Evolutionary conservation across 2,888 invertebrate genomes (phyloP).

Genomic region (Myopa testacea): DNA sequence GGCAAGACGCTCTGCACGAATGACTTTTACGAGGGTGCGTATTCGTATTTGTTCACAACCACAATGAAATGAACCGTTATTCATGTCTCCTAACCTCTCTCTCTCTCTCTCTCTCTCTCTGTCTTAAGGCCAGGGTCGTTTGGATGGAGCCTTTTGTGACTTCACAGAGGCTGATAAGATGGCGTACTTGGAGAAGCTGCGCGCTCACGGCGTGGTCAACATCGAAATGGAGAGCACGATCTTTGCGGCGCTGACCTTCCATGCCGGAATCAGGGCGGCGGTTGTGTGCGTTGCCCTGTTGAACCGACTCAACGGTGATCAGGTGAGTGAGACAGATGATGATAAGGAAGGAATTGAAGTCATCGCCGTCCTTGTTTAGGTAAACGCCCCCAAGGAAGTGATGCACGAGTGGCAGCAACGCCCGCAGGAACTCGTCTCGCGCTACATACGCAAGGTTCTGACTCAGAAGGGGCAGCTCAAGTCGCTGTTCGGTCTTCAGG

Average conservation of each 20-base stretch:
- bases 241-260: conserved; percentile 93
- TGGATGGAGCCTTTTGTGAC: conserved; percentile 97
- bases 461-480: conserved; percentile 80
- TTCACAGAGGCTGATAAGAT: conserved; percentile 91
- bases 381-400: conserved; percentile 87
- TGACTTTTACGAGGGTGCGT: conserved; percentile 95
- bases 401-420: conserved; percentile 91
- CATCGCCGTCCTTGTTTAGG: conserved; percentile 69
- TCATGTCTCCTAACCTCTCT: neutral
- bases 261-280: conserved; percentile 93
- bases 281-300: conserved; percentile 93
- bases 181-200: conserved; percentile 82
- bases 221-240: conserved; percentile 98
- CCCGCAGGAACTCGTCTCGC: conserved; percentile 85
- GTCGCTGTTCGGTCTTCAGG: conserved; percentile 80
- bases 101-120: too few species aligned
- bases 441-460: conserved; percentile 85
- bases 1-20: conserved; percentile 97
- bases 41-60: too few species aligned
- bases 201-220: conserved; percentile 86
- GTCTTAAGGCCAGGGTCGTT: conserved; percentile 84
- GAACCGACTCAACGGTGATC: conserved; percentile 93
- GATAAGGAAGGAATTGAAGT: neutral
- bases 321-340: conserved; percentile 72
- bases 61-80: neutral